Evolutionary conservation across 2,113 vertebrate genomes (phyloP), one percentile per base, ranked within the genome.

Genomic region (Barnardius zonarius): DNA sequence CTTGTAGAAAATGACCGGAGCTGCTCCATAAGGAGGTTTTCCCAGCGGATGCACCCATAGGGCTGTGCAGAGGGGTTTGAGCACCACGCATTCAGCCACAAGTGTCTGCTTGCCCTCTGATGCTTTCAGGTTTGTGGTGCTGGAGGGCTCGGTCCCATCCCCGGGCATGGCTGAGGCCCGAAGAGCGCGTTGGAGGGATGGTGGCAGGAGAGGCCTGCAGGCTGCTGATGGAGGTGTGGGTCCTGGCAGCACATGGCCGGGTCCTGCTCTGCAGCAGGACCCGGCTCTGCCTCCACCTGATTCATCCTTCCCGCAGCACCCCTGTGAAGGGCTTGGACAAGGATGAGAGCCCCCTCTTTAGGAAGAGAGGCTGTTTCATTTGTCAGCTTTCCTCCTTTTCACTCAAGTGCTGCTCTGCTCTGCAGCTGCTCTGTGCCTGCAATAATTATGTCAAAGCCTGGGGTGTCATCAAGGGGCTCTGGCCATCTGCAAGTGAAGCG

Each of bases 401-500:
- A 5, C 68, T 62, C 62, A 13, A 78, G 62, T 9, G 1, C 33
- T 24, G 67, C 1, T 8, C 74, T 66, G 86, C 78, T 27, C 88
- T 90, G 91, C 81, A 90, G 83, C 90, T 95, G 84, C 70, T 86
- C 64, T 54, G 67, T 39, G 59, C 41, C 64, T 43, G 41, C 2
- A 7, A 54, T 81, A 85, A 83, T 87, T n/a, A 17, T 72, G 63
- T 78, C 86, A 94, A 83, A 92, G 88, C 90, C 76, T 73, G 82
- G 51, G 76, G 30, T 93, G 93, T 91, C 88, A 90, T 33, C 63
- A 37, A 82, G 93, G 91, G 83, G 91, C 95, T 88, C 95, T 15
- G n/a, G n/a, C 81, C 94, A 93, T 67, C 95, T 96, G 93, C 92
- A 86, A 75, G 74, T 18, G 43, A 92, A 93, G 68, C 92, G 49